Evolutionary conservation across 2,797 vertebrate species (phyloP), one percentile per base, ranked within the genome.

Genomic region (Synanceia verrucosa): DNA sequence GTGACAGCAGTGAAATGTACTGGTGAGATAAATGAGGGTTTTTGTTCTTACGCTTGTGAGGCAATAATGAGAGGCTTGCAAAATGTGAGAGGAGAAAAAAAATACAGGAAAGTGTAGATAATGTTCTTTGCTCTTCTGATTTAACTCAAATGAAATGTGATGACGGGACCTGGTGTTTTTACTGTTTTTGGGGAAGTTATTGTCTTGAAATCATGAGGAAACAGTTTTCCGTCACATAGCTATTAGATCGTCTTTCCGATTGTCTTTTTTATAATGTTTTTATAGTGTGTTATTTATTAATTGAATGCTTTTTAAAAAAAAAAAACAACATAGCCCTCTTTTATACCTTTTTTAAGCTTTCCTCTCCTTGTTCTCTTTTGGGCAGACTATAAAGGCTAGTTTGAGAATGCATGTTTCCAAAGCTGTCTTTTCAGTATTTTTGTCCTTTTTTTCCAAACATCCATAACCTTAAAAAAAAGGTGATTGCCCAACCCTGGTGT

Each of bases 231-330:
- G 85, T 91, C 73, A 81, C 70, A 48, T 76, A 79, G 69, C 74
- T 90, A 66, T 86, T 74, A 43, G 73, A 79, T 89, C 86, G 85
- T 91, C 81, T 86, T 87, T 88, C 82, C 43, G 71, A 86, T 83
- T 78, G 78, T 93, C 70, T 92, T 57, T 91, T 91, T 88, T 88
- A 81, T 85, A 90, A 87, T 88, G 86, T 91, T 91, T 93, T 91
- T 92, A 88, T 87, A 91, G 81, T 87, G 80, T 89, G 82, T 85
- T 94, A 94, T 95, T 94, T 94, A 93, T 95, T 94, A 79, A 87
- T 84, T 83, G 86, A 90, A 87, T 86, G 78, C 79, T 88, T 90
- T 83, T 83, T 14, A 3, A 65, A 85, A 55, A 70, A 44, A 50
- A 71, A 51, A 37, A 61, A 33, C 64, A 65, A 79, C 12, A 69